Percentiles rank a stretch among this genome's conserved stretches.
phyloP scores from a whole-genome alignment of 2,888 invertebrate species.

The Abrostola tripartita region DNA sequence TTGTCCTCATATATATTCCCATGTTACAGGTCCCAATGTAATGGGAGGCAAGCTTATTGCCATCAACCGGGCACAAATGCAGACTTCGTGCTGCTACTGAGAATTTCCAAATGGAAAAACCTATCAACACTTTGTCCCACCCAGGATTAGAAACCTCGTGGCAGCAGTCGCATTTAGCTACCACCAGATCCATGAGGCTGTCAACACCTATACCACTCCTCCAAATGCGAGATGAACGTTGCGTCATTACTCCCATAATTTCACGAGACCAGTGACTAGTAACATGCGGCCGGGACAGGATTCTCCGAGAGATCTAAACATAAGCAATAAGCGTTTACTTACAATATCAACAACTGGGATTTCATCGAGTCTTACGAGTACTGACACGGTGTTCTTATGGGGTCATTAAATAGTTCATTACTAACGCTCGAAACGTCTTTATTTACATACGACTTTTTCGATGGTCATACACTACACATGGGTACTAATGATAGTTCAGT shows the following conservation, averaged over 20 bases:
- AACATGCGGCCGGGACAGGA: slow-evolving; percentile 25
- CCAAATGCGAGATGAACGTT: not conserved
- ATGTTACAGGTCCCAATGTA: too few relatives aligned
- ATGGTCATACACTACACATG: slow-evolving; percentile 47
- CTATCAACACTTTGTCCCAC: too few relatives aligned
- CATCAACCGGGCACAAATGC: too few relatives aligned
- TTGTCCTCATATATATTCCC: too few relatives aligned
- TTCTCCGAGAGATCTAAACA: slow-evolving; percentile 39
- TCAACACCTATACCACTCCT: too few relatives aligned
- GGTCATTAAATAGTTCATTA: slow-evolving; percentile 36
- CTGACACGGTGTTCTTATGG: slow-evolving; percentile 24
- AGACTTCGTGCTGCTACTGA: too few relatives aligned
- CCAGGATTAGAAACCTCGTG: too few relatives aligned
- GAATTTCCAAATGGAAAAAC: too few relatives aligned
- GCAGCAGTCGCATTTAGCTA: too few relatives aligned
- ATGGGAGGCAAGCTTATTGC: too few relatives aligned
- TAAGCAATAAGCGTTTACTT: slow-evolving; percentile 58
- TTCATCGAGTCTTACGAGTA: slow-evolving; percentile 35
- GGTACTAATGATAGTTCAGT: slow-evolving; percentile 40
- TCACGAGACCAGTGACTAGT: not conserved
- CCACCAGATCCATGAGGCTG: too few relatives aligned
- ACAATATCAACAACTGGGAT: slow-evolving; percentile 58
- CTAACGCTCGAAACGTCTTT: slow-evolving; percentile 40
- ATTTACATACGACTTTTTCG: slow-evolving; percentile 49
- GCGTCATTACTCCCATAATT: not conserved